Conservation (phyloP, 2,888 invertebrate species). For the Morpho achilles region DNA sequence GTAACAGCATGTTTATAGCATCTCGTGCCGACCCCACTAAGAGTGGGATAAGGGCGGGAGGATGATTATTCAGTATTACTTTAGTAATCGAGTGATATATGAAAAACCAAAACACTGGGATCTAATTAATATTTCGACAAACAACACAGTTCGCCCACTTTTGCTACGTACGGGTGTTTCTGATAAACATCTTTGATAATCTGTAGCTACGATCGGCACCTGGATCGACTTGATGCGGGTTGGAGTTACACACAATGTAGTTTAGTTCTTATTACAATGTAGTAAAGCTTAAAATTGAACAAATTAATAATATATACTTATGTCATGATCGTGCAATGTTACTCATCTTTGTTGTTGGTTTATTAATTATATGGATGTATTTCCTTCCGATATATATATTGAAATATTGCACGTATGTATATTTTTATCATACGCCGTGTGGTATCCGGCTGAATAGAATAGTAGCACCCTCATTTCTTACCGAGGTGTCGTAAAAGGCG, state of each 20-base stretch:
- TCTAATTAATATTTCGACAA: conserved; percentile 23
- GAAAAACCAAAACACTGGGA: conserved; percentile 6
- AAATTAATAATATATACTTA: background rate
- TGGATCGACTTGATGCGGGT: conserved; percentile 67
- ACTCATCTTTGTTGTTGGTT: conserved; percentile 12
- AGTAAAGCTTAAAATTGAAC: background rate
- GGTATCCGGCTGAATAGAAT: no score
- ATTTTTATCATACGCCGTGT: background rate
- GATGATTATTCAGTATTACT: no score
- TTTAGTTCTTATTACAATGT: background rate
- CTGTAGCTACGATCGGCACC: conserved; percentile 65
- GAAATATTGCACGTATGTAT: background rate
- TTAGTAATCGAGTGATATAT: no score
- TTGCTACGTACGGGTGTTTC: conserved; percentile 56
- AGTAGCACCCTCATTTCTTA: no score
- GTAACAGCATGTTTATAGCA: no score
- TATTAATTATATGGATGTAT: conserved; percentile 6
- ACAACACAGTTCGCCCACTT: conserved; percentile 20
- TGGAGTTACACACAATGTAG: conserved; percentile 19
- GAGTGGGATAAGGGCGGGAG: no score
- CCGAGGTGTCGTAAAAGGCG: no score
- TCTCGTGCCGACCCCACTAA: no score
- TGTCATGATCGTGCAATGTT: conserved; percentile 7
- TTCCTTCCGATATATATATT: conserved; percentile 5
- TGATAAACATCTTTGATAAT: conserved; percentile 64